Evolutionary conservation across 2,888 invertebrate genomes (phyloP), one percentile per base, ranked within the genome.

Genomic region (Tiliacea citrago): DNA sequence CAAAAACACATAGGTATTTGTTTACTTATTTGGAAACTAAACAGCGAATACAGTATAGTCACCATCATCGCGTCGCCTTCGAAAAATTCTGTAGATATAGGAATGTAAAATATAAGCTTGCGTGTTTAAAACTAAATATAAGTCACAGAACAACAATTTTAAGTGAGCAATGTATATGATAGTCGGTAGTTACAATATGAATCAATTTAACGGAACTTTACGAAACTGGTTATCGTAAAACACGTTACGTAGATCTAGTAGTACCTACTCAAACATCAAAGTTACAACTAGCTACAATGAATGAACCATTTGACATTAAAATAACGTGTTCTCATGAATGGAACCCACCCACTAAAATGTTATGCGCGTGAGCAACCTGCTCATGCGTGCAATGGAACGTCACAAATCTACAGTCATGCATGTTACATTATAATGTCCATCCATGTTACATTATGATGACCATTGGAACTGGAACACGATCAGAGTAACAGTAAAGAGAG

Each of bases 281-380:
- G 13, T 51, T 45, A 69, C 63, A 57, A 67, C 53, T 55, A 7
- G 62, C 55, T 61, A 39, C 29, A 66, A 68, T 83, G 75, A 81
- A 81, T 81, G 83, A 74, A 79, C 42, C 16, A 55, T 70, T 77
- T 61, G 53, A 83, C 65, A 71, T 81, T 83, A 79, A 68, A 83
- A 83, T 78, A 82, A 83, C 81, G 61, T 62, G 83, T 71, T 79
- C 61, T 61, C 55, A 66, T 83, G 81, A 83, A 81, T 81, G 83
- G 78, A 53, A 42, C 81, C 29, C 63, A 35, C 78, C 79, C 39
- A 79, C 47, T 45, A 58, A 78, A 66, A 55, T 67, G 78, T 67
- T 18, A 79, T 69, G 69, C 69, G 73, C 69, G 55, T 62, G 79
- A 82, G 79, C 83, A 70, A 67, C 39, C 57, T 42, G 18, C 55